Evolutionary conservation across 1,140 invertebrate genomes (phyloP), one percentile per base, ranked within the genome.

Genomic region (Homarus americanus): DNA sequence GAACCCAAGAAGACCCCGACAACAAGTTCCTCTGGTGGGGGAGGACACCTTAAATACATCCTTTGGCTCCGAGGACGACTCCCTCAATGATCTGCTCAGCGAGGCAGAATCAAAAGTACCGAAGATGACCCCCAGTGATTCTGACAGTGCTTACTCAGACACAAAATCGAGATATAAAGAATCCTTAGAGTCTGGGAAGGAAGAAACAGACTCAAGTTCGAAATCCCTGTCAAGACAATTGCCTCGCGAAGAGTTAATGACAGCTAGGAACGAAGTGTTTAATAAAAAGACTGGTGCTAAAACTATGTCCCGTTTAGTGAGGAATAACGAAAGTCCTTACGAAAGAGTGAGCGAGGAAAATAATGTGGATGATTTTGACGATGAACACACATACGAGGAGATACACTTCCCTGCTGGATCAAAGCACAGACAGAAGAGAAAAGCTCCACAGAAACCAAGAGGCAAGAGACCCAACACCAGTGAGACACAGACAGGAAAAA

Each of bases 131-230:
- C 96, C 97, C 86, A 97, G 97, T 92, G 97, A 97, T 93, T 96
- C 96, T 0, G 97, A 97, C 92, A 97, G 97, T 94, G 94, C 97
- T 80, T 97, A 97, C 63, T 89, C 82, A 4, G 94, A 95, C 96
- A 92, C 95, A 1, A 95, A 95, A 86, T 94, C 75, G 15, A 38
- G 93, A 66, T 93, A 93, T 82, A 95, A 95, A 93, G 94, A 94
- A 93, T 79, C 93, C 91, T 36, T 94, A 94, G 3, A 95, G 94
- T n/a, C 95, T 95, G 49, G 82, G 80, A 93, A 20, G 82, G 91
- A 38, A 79, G 93, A 38, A 83, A 92, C 12, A 95, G 95, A 7
- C 96, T 95, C 12, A 96, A 96, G 0, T 95, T 96, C 0, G 96
- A 97, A 32, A 96, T 96, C 93, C 94, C 94, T 53, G 96, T 96